Evolutionary conservation across 2,888 invertebrate genomes (phyloP).

Genomic region (Clanis bilineata): DNA sequence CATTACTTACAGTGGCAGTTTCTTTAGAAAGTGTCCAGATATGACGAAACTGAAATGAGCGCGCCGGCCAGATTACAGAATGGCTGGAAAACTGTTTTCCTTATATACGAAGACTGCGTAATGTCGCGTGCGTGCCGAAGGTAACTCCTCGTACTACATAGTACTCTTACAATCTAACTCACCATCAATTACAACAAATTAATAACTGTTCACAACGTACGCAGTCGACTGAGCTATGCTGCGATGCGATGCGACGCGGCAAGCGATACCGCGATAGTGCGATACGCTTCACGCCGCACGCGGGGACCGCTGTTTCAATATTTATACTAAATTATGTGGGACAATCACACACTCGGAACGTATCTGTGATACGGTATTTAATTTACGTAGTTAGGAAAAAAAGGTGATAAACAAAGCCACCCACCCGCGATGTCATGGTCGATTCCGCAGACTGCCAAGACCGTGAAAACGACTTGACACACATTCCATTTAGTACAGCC

Average conservation of each 20-base stretch:
- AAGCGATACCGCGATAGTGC: slow-evolving; percentile 25
- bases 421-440: slow-evolving; percentile 58
- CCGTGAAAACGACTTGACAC: slow-evolving; percentile 76
- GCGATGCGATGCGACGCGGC: no score
- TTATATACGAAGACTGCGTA: slow-evolving; percentile 59
- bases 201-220: slow-evolving; percentile 19
- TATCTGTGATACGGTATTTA: slow-evolving; percentile 1
- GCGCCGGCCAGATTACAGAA: slow-evolving; percentile 66
- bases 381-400: slow-evolving; percentile 11
- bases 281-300: slow-evolving; percentile 30
- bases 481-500: slow-evolving; percentile 67
- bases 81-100: slow-evolving; percentile 56
- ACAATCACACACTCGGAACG: not conserved
- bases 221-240: not conserved
- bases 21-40: slow-evolving; percentile 79
- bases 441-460: slow-evolving; percentile 52
- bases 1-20: slow-evolving; percentile 66
- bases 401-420: slow-evolving; percentile 23
- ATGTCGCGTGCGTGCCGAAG: slow-evolving; percentile 70
- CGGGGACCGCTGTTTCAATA: slow-evolving; percentile 17
- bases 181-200: slow-evolving; percentile 53
- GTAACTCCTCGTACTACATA: slow-evolving; percentile 41
- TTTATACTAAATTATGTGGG: not conserved
- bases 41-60: slow-evolving; percentile 74
- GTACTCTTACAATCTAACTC: slow-evolving; percentile 39